Evolutionary conservation across 53 echinoderm and acorn worm genomes (phyloP).

Genomic region (Hippasteria phrygiana): DNA sequence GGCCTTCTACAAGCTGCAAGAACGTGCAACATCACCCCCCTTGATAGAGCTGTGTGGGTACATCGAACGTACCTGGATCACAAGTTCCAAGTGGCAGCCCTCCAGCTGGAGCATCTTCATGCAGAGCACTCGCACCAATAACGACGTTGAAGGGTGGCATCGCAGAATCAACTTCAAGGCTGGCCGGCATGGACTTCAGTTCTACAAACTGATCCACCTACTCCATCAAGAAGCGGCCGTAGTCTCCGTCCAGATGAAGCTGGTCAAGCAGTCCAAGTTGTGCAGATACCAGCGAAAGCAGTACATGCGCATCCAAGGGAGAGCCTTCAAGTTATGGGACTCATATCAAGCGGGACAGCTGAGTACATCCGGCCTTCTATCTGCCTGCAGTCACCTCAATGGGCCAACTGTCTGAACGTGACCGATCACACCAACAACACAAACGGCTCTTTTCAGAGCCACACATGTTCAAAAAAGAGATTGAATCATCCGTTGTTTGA

Average conservation of each 20-base stretch:
- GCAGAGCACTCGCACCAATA: conserved; percentile 8
- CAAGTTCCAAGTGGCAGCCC: background rate
- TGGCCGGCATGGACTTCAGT: background rate
- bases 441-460: no score
- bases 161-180: conserved; percentile 9
- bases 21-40: background rate
- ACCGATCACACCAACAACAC: background rate
- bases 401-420: background rate
- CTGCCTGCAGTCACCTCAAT: conserved; percentile 35
- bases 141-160: conserved; percentile 53
- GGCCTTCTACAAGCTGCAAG: conserved; percentile 18
- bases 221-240: background rate
- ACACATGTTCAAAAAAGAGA: conserved; percentile 6
- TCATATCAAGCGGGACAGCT: background rate
- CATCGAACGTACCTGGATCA: conserved; percentile 22
- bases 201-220: conserved; percentile 12
- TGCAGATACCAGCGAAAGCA: background rate
- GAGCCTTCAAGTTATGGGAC: conserved; percentile 42
- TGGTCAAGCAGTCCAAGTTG: conserved; percentile 25
- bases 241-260: background rate
- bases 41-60: conserved; percentile 39
- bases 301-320: background rate
- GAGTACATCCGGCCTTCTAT: background rate
- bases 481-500: no score
- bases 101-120: conserved; percentile 6